phyloP scores from a whole-genome alignment of 2,113 vertebrate species.

The Patagioenas fasciata region DNA sequence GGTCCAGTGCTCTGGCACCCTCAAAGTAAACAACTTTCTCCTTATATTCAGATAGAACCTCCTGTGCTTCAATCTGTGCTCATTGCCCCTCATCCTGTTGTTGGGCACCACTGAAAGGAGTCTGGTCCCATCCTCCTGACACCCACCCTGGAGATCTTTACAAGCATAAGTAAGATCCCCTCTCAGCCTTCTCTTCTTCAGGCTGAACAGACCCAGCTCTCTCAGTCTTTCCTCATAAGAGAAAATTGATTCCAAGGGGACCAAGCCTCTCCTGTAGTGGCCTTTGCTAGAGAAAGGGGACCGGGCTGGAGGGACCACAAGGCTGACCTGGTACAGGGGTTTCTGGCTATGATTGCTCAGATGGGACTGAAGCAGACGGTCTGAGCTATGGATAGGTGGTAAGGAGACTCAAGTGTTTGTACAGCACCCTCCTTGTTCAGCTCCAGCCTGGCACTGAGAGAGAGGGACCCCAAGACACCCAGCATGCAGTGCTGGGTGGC shows the following conservation, averaged over 20 bases:
- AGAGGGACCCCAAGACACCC: accelerated
- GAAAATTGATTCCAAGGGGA: background rate
- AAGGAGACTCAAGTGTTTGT: background rate
- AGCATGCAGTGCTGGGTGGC: accelerated
- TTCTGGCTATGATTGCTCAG: background rate
- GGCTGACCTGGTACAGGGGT: accelerated
- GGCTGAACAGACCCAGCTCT: too few species aligned
- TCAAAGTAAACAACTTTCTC: too few species aligned
- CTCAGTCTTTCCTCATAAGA: too few species aligned
- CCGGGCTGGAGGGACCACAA: background rate
- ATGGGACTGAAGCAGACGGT: accelerated
- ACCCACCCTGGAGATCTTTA: too few species aligned
- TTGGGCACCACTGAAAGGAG: too few species aligned
- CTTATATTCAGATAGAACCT: too few species aligned
- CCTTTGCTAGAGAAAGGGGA: background rate
- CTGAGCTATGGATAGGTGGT: accelerated
- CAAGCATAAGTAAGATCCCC: too few species aligned
- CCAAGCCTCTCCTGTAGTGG: background rate
- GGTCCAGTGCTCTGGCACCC: too few species aligned
- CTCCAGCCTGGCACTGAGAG: background rate
- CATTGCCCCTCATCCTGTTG: too few species aligned
- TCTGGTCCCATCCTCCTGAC: too few species aligned
- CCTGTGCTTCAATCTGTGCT: too few species aligned
- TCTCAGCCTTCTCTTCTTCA: too few species aligned
- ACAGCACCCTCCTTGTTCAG: background rate